Percentiles rank a stretch among this genome's conserved stretches.
Evolutionary conservation across 2,113 vertebrate genomes (phyloP).

Genomic region (Labeo rohita): DNA sequence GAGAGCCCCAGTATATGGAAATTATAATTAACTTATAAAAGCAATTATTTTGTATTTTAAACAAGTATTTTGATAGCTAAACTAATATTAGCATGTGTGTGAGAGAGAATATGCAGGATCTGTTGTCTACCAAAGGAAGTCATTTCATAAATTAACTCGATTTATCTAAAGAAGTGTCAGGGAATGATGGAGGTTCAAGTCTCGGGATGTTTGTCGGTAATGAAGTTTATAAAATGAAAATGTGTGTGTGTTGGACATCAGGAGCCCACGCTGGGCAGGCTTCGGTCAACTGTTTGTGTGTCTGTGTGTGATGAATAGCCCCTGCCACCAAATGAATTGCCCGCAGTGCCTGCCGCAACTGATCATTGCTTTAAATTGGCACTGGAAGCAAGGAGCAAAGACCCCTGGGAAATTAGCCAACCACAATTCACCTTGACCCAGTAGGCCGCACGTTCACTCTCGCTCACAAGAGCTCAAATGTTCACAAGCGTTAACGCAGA

Average conservation of each 20-base stretch:
- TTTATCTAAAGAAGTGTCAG: conserved; percentile 20
- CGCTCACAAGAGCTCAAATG: not conserved
- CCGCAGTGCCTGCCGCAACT: conserved; percentile 45
- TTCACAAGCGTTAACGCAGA: not conserved
- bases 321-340: conserved; percentile 54
- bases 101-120: not conserved
- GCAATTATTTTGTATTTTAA: too few relatives aligned
- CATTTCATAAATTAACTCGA: conserved; percentile 25
- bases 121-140: not conserved
- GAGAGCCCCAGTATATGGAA: not conserved
- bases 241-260: conserved; percentile 24
- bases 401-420: conserved; percentile 53
- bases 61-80: not conserved
- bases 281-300: conserved; percentile 40
- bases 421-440: conserved; percentile 51
- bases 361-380: conserved; percentile 56
- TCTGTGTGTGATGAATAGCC: conserved; percentile 54
- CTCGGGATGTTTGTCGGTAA: conserved; percentile 16
- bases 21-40: conserved; percentile 13
- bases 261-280: not conserved
- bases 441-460: conserved; percentile 17
- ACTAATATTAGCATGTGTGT: not conserved
- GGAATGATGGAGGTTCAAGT: conserved; percentile 30
- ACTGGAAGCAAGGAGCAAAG: conserved; percentile 34
- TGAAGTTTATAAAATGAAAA: conserved; percentile 33